Conservation (phyloP, 35 echinoderm and acorn worm species). For the Apostichopus parvimensis region DNA sequence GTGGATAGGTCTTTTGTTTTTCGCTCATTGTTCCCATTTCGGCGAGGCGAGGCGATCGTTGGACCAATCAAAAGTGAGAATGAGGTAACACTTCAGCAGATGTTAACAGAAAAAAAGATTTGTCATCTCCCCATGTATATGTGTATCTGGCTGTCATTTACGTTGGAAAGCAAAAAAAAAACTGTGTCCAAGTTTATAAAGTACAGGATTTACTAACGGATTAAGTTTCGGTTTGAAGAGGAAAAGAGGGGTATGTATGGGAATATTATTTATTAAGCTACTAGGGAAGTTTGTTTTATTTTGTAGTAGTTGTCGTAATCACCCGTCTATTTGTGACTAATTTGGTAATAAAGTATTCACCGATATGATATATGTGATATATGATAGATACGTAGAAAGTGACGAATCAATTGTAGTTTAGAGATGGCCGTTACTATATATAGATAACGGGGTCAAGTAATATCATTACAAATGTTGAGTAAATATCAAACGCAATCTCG, state of each 20-base stretch:
- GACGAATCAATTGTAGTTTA: too few species aligned
- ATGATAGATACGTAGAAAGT: too few species aligned
- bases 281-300: too few species aligned
- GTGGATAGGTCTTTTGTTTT: not conserved
- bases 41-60: constrained; percentile 24
- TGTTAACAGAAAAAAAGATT: not conserved
- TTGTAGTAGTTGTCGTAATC: too few species aligned
- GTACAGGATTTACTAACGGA: not conserved
- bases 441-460: too few species aligned
- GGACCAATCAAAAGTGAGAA: constrained; percentile 36
- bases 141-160: not conserved
- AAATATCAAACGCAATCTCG: too few species aligned
- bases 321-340: too few species aligned
- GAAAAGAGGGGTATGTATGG: not conserved
- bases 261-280: too few species aligned
- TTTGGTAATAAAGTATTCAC: too few species aligned
- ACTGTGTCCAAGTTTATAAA: not conserved
- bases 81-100: not conserved
- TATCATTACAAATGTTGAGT: too few species aligned
- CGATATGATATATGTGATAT: too few species aligned
- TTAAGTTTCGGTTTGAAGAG: not conserved
- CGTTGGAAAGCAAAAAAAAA: not conserved
- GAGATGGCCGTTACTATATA: too few species aligned
- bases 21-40: not conserved
- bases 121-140: not conserved